Evolutionary conservation across 2,113 vertebrate genomes (phyloP).

Genomic region (Pica pica): DNA sequence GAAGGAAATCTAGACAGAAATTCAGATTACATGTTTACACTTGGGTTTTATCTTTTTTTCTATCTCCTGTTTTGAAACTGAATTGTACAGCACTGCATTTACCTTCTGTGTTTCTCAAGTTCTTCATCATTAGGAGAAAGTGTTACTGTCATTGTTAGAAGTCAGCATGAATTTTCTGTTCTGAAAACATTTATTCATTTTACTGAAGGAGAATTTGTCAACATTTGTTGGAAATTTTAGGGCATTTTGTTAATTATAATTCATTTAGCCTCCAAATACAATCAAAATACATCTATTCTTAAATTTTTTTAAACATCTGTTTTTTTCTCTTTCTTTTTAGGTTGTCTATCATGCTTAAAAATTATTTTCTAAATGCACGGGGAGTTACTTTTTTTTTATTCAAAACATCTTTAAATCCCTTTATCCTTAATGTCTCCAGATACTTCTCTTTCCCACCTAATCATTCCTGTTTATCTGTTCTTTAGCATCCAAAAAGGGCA

Average conservation of each 20-base stretch:
- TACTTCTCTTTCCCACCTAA: not conserved
- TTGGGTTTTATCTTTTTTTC: not conserved
- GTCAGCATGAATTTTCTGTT: not conserved
- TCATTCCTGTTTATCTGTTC: not conserved
- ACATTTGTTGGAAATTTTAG: not conserved
- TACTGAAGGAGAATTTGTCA: not conserved
- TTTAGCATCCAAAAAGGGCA: not conserved
- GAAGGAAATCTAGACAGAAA: not conserved
- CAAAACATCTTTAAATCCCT: not conserved
- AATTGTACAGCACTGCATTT: not conserved
- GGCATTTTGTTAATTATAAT: not conserved
- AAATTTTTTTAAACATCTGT: not conserved
- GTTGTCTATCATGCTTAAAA: not conserved
- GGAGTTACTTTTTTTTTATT: not conserved
- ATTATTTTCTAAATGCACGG: not conserved
- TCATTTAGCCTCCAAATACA: rapidly evolving
- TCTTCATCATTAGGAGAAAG: not conserved
- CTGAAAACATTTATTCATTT: not conserved
- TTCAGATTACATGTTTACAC: not conserved
- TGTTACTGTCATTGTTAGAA: not conserved
- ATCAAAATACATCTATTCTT: not conserved
- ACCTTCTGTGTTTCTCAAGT: not conserved
- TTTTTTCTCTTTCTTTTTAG: not conserved
- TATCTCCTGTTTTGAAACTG: rapidly evolving
- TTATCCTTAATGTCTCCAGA: not conserved